Conservation (phyloP, 2,113 vertebrate genomes). For the Sciurus niger region DNA sequence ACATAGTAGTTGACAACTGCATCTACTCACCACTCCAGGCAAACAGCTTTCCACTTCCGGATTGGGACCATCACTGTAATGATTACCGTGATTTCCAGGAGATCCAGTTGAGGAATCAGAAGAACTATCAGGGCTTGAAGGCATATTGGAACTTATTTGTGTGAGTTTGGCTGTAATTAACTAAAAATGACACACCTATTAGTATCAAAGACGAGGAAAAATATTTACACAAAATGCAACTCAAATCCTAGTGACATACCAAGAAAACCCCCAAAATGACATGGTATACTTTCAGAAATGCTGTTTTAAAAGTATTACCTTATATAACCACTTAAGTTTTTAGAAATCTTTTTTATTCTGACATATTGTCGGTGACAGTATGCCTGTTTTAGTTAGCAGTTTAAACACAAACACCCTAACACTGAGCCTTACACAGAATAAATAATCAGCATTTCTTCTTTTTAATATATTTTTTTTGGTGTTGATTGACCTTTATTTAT, state of each 20-base stretch:
- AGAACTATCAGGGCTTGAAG: conserved; percentile 99
- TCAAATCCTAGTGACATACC: conserved; percentile 7
- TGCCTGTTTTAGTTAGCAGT: neutral
- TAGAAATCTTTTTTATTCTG: conserved; percentile 59
- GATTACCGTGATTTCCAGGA: conserved; percentile 99
- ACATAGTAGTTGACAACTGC: neutral
- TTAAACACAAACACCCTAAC: conserved; percentile 38
- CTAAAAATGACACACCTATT: conserved; percentile 87
- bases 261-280: neutral
- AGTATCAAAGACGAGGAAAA: conserved; percentile 62
- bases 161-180: conserved; percentile 99
- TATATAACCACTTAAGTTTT: neutral
- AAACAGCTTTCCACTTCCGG: conserved; percentile 99
- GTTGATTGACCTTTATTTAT: too few relatives aligned
- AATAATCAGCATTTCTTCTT: conserved; percentile 2
- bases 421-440: neutral
- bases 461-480: too few relatives aligned
- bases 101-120: conserved; percentile 99
- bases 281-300: neutral
- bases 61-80: conserved; percentile 98
- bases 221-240: neutral
- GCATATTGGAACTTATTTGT: conserved; percentile 99
- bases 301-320: neutral
- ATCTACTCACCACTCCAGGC: conserved; percentile 96
- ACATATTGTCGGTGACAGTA: neutral